These are phyloP conservation scores for Drosophila koepferae DNA, from an alignment of 2,888 invertebrate genomes.

Conservation along the genomic window DNA sequence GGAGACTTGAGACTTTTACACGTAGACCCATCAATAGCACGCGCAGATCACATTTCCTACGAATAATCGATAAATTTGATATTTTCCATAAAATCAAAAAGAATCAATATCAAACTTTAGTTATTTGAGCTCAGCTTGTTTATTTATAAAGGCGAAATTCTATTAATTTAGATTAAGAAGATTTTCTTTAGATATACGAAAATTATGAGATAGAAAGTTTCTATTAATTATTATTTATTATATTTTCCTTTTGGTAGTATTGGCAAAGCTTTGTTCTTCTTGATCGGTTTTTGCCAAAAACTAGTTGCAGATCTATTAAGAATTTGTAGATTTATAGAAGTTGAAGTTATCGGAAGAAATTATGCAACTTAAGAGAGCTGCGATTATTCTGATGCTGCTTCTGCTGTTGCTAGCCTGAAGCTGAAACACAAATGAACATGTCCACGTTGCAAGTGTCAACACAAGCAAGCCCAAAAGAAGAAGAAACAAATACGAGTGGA, in stretches of 20 bases:
- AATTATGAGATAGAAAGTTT: background rate
- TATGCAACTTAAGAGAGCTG: background rate
- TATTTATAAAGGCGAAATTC: background rate
- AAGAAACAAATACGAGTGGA: background rate
- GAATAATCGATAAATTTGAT: background rate
- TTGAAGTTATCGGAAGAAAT: background rate
- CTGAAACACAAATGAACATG: conserved; percentile 67
- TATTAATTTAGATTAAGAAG: background rate
- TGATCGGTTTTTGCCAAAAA: background rate
- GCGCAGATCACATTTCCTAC: background rate
- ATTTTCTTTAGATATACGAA: background rate
- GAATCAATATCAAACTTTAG: background rate
- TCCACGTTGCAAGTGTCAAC: conserved; percentile 74
- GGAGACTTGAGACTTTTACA: background rate
- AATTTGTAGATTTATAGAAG: background rate
- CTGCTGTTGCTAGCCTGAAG: background rate
- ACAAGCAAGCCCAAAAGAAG: conserved; percentile 34
- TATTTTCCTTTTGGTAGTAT: background rate
- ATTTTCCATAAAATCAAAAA: background rate
- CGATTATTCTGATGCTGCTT: background rate
- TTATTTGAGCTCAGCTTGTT: background rate
- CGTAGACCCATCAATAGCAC: background rate
- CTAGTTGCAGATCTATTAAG: background rate
- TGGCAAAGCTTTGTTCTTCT: too few species aligned
- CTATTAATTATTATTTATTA: too few species aligned